These are phyloP conservation scores for Perccottus glenii DNA, from an alignment of 2,113 vertebrate genomes.

Conservation along the genomic window DNA sequence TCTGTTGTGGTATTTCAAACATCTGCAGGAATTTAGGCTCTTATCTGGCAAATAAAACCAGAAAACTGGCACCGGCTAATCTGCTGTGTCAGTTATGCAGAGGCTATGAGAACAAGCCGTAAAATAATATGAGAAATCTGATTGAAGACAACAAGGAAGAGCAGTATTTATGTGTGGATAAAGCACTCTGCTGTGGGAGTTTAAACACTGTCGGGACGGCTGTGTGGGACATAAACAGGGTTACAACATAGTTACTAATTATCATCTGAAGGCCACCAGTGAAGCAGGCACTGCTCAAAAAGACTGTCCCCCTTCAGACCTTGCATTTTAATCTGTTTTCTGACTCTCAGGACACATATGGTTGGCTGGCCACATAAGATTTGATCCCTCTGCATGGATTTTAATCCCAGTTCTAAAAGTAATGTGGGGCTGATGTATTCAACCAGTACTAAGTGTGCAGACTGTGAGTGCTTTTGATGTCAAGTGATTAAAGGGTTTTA, in stretches of 20 bases:
- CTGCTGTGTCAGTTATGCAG: background rate
- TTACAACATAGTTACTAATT: background rate
- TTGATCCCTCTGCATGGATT: too few relatives aligned
- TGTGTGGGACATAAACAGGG: background rate
- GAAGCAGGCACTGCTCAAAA: background rate
- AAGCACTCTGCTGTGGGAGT: background rate
- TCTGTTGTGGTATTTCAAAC: background rate
- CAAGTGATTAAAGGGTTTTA: too few relatives aligned
- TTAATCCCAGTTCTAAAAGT: too few relatives aligned
- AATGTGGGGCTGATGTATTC: too few relatives aligned
- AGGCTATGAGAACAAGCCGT: background rate
- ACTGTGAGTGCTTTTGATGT: too few relatives aligned
- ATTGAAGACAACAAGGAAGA: background rate
- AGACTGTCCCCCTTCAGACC: too few relatives aligned
- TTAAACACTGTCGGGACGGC: background rate
- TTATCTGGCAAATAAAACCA: constrained; percentile 6
- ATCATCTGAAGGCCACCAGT: background rate
- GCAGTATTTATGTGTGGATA: background rate
- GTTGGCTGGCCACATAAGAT: too few relatives aligned
- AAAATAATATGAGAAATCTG: background rate
- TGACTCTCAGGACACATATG: too few relatives aligned
- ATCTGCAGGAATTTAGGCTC: background rate
- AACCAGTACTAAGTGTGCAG: too few relatives aligned
- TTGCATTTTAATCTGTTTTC: too few relatives aligned
- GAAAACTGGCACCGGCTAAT: background rate